A percentile compares a stretch with the other conserved stretches of the same genome.
These are phyloP conservation scores for Antennarius striatus DNA, from an alignment of 2,113 vertebrate species.

Conservation along the genomic window DNA sequence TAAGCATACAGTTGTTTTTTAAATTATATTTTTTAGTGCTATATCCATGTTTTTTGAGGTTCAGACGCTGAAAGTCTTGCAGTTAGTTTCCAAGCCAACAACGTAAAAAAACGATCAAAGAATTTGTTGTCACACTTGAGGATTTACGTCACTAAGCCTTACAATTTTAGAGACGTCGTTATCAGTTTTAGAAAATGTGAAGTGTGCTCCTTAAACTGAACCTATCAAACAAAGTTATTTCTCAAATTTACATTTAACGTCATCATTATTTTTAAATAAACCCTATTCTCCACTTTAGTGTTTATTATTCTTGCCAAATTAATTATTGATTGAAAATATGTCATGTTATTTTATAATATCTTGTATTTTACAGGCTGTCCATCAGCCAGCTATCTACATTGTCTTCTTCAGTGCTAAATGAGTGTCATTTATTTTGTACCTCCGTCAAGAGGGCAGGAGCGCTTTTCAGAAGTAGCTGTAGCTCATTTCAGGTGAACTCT, in stretches of 20 bases:
- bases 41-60: neutral
- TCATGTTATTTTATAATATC: neutral
- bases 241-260: too few species aligned
- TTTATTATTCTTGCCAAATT: too few species aligned
- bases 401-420: neutral
- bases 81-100: neutral
- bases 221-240: neutral
- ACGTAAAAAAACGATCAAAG: too few species aligned
- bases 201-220: conserved; percentile 8
- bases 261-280: too few species aligned
- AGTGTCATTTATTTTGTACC: conserved; percentile 12
- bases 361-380: neutral
- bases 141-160: conserved; percentile 7
- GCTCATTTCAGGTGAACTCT: conserved; percentile 41
- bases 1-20: conserved; percentile 4
- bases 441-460: conserved; percentile 30
- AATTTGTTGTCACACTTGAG: too few species aligned
- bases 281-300: too few species aligned
- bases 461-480: conserved; percentile 34
- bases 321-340: too few species aligned
- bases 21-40: conserved; percentile 4
- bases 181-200: conserved; percentile 7
- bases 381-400: neutral
- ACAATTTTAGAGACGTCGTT: conserved; percentile 3
- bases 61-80: conserved; percentile 10